Evolutionary conservation across 2,888 invertebrate genomes (phyloP).

Genomic region (Hirtodrosophila duncani): DNA sequence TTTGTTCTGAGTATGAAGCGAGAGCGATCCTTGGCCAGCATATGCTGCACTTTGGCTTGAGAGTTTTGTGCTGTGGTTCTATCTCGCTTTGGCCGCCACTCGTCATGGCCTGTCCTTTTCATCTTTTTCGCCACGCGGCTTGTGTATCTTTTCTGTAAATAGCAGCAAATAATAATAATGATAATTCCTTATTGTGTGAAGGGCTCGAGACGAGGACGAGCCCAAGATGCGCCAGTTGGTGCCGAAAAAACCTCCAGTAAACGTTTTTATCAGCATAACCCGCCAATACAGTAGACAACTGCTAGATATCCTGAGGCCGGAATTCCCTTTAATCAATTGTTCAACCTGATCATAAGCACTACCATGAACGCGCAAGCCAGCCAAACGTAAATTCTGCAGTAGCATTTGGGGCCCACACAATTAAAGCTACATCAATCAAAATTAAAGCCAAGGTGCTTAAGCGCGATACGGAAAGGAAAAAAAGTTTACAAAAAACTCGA

Average conservation of each 20-base stretch:
- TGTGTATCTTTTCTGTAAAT: constrained; percentile 38
- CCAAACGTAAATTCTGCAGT: constrained; percentile 33
- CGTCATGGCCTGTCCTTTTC: constrained; percentile 40
- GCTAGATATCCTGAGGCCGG: constrained; percentile 10
- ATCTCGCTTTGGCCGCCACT: constrained; percentile 40
- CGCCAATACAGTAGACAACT: constrained; percentile 2
- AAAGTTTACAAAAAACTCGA: constrained; percentile 1
- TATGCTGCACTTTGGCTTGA: constrained; percentile 72
- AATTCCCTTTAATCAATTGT: too few relatives aligned
- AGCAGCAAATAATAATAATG: constrained; percentile 57
- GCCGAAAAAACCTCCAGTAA: constrained; percentile 17
- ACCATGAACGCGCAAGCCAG: too few relatives aligned
- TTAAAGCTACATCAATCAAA: constrained; percentile 68
- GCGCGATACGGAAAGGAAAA: constrained; percentile 14
- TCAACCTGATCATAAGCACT: too few relatives aligned
- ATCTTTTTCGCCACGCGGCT: constrained; percentile 61
- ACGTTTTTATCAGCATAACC: constrained; percentile 10
- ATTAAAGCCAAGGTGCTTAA: constrained; percentile 44
- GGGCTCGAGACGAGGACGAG: constrained; percentile 31
- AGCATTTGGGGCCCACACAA: constrained; percentile 30
- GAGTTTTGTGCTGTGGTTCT: constrained; percentile 17
- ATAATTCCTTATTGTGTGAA: constrained; percentile 63
- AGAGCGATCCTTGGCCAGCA: constrained; percentile 58
- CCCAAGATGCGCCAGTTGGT: constrained; percentile 30
- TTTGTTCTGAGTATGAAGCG: constrained; percentile 51